phyloP scores from a whole-genome alignment of 2,888 invertebrate species.

The Drosophila macrothrix region DNA sequence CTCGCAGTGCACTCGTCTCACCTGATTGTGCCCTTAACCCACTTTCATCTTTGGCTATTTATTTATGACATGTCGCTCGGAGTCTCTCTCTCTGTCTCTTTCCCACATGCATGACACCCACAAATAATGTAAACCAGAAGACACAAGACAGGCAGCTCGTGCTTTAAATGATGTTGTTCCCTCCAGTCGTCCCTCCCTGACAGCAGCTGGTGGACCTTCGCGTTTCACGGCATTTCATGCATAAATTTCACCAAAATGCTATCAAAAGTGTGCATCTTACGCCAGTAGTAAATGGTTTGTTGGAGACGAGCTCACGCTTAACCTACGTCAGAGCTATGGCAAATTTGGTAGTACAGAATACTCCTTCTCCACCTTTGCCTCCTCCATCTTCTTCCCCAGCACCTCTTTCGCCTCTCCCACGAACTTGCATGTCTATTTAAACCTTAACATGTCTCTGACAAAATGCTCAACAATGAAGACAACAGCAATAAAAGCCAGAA shows the following conservation, averaged over 20 bases:
- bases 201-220: conserved; percentile 15
- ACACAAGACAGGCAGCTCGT: conserved; percentile 62
- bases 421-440: conserved; percentile 66
- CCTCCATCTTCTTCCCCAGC: background rate
- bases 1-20: conserved; percentile 17
- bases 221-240: conserved; percentile 44
- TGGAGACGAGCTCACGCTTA: conserved; percentile 51
- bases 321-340: conserved; percentile 48
- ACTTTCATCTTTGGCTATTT: conserved; percentile 49
- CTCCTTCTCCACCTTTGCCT: background rate
- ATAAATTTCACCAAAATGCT: conserved; percentile 64
- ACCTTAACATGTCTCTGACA: conserved; percentile 74
- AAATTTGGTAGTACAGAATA: conserved; percentile 25
- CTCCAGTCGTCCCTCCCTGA: conserved; percentile 27
- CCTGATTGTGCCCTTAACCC: conserved; percentile 68
- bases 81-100: conserved; percentile 5
- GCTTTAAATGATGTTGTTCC: conserved; percentile 76
- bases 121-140: conserved; percentile 60
- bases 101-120: conserved; percentile 62
- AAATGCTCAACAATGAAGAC: conserved; percentile 69
- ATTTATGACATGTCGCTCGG: conserved; percentile 65
- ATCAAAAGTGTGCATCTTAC: conserved; percentile 72
- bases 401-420: conserved; percentile 17
- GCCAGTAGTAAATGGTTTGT: conserved; percentile 63
- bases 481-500: conserved; percentile 49